Evolutionary conservation across 2,888 invertebrate genomes (phyloP).

Genomic region (Scotopteryx bipunctaria): DNA sequence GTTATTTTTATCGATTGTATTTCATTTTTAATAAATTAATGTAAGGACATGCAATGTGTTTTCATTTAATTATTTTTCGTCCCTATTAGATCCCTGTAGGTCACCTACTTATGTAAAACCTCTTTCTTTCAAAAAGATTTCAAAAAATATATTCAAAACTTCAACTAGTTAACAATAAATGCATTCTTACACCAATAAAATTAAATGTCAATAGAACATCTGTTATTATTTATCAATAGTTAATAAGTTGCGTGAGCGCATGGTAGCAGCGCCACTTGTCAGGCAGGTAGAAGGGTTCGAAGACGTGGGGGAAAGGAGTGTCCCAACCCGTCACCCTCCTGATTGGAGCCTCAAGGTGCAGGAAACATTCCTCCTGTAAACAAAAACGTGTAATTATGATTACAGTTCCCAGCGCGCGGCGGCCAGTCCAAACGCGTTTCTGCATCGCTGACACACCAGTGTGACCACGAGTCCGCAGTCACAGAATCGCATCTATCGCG

Average conservation of each 20-base stretch:
- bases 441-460: no score
- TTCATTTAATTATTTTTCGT: conserved; percentile 23
- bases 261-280: conserved; percentile 96
- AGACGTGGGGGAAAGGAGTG: conserved; percentile 98
- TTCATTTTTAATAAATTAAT: conserved; percentile 77
- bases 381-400: no score
- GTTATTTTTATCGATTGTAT: conserved; percentile 78
- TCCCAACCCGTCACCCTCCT: conserved; percentile 96
- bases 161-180: conserved; percentile 38
- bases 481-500: no score
- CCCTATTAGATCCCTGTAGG: no score
- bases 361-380: conserved; percentile 94
- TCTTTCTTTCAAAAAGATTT: not conserved
- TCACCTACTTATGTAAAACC: no score
- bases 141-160: conserved; percentile 14
- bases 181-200: conserved; percentile 1
- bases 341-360: conserved; percentile 96
- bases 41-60: conserved; percentile 45
- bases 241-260: conserved; percentile 88
- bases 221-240: conserved; percentile 81
- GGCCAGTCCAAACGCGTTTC: no score
- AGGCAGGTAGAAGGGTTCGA: conserved; percentile 98
- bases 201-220: not conserved
- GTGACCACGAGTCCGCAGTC: no score
- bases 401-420: no score